Conservation (phyloP, 2,888 invertebrate genomes). For the Amblyjoppa fuscipennis region DNA sequence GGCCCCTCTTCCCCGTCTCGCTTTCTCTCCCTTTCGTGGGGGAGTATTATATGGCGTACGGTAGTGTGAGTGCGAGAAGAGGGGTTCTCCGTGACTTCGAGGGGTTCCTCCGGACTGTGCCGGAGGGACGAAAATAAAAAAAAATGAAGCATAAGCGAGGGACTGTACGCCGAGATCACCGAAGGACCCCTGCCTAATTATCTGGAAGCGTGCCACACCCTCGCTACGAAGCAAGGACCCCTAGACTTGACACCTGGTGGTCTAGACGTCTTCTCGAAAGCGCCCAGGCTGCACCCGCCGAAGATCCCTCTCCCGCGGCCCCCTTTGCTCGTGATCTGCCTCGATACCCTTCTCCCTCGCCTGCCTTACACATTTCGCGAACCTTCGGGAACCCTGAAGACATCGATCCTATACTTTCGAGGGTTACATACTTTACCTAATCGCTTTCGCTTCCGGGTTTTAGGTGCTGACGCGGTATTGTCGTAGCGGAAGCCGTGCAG, state of each 20-base stretch:
- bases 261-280: slow-evolving; percentile 75
- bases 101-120: slow-evolving; percentile 65
- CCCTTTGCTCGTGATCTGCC: slow-evolving; percentile 49
- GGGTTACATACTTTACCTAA: slow-evolving; percentile 19
- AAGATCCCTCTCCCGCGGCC: slow-evolving; percentile 12
- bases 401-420: slow-evolving; percentile 56
- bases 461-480: background rate
- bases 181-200: slow-evolving; percentile 77
- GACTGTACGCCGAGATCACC: slow-evolving; percentile 53
- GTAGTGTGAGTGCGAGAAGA: slow-evolving; percentile 32
- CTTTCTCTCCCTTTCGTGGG: slow-evolving; percentile 73
- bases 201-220: slow-evolving; percentile 76
- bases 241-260: slow-evolving; percentile 77
- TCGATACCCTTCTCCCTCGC: slow-evolving; percentile 37
- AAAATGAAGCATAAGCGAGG: slow-evolving; percentile 51
- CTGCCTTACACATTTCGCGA: slow-evolving; percentile 56
- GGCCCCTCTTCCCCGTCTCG: slow-evolving; percentile 55
- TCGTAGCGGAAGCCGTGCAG: background rate
- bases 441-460: slow-evolving; percentile 49
- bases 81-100: slow-evolving; percentile 55
- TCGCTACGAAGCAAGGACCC: slow-evolving; percentile 70
- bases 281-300: slow-evolving; percentile 58
- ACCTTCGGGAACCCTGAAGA: slow-evolving; percentile 47
- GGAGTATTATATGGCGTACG: slow-evolving; percentile 66
- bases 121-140: slow-evolving; percentile 57